Conservation (phyloP, 2,888 invertebrate species). For the Chirona hameri region DNA sequence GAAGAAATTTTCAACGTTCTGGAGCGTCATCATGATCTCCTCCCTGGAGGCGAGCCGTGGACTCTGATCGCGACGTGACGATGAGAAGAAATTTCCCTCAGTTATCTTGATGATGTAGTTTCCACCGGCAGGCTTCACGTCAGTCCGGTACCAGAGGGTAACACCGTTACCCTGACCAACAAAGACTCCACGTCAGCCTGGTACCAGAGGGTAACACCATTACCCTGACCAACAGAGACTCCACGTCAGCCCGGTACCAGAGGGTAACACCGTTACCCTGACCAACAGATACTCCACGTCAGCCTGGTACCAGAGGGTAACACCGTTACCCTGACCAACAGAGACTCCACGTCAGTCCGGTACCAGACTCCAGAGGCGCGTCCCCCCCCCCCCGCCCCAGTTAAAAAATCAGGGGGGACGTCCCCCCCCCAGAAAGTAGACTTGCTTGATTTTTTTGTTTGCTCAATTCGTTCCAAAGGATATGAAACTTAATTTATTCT, state of each 20-base stretch:
- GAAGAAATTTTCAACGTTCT: constrained; percentile 75
- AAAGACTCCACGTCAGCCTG: constrained; percentile 40
- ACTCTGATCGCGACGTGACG: neutral
- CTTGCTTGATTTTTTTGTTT: no score
- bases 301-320: neutral
- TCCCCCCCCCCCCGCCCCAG: no score
- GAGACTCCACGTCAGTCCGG: constrained; percentile 40
- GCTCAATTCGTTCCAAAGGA: no score
- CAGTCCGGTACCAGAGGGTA: neutral
- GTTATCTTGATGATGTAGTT: neutral
- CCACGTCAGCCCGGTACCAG: neutral
- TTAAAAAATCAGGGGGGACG: no score
- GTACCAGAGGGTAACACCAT: neutral
- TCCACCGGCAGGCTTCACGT: neutral
- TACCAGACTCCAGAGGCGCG: no score
- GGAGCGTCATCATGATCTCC: constrained; percentile 92
- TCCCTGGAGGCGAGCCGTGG: constrained; percentile 66
- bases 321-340: neutral
- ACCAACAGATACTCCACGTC: constrained; percentile 40
- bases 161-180: neutral
- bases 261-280: neutral
- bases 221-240: constrained; percentile 40
- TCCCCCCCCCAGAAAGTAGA: no score
- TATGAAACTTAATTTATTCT: no score
- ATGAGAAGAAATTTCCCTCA: neutral